Evolutionary conservation across 2,113 vertebrate species (phyloP).

Genomic region (Mormyrus lacerda): DNA sequence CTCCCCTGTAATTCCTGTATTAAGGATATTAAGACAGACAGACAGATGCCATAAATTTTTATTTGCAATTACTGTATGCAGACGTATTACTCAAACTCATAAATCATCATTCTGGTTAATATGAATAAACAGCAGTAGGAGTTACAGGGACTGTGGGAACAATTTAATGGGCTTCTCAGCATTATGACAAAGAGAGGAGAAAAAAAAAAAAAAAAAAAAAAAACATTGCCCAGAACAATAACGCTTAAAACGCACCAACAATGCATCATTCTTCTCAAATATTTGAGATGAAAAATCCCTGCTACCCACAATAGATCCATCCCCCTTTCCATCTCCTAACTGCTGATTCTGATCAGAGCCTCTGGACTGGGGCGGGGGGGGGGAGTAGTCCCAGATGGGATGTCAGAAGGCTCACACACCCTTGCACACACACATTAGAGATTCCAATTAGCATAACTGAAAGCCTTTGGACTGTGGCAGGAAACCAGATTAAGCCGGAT

Average conservation of each 20-base stretch:
- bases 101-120: not conserved
- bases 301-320: constrained; percentile 9
- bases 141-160: not conserved
- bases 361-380: not conserved
- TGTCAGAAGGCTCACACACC: not conserved
- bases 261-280: constrained; percentile 37
- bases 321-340: not conserved
- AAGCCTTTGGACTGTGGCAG: not conserved
- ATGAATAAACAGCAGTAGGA: not conserved
- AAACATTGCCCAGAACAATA: not conserved
- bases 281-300: constrained; percentile 25
- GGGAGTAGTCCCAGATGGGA: not conserved
- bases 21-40: not conserved
- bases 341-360: not conserved
- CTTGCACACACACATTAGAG: not conserved
- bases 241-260: constrained; percentile 22
- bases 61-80: not conserved
- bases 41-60: not conserved
- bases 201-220: not conserved
- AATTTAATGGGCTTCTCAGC: not conserved
- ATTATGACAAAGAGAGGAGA: too few relatives aligned
- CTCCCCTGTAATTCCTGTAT: not conserved
- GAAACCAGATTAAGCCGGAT: not conserved
- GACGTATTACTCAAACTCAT: not conserved
- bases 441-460: not conserved